Base-by-base conservation (phyloP, 2,113 vertebrate species). In the Turnix velox region DNA sequence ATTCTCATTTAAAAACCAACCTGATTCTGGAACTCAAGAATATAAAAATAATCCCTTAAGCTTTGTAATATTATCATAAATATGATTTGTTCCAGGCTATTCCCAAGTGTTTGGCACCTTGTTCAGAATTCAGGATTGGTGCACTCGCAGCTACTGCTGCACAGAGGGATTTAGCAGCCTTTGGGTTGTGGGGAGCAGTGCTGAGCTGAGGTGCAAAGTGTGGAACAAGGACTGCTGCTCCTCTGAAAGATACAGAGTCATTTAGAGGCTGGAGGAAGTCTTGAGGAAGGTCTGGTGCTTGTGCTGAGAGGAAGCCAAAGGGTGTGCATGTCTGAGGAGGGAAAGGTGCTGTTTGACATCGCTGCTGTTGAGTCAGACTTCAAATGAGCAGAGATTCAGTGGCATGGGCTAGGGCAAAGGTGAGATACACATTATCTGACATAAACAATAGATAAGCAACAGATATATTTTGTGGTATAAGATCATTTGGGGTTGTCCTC, bases 301-400 rank as follows among this genome's bases (percentile, higher is more conserved):
- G 35, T 45, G 49, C 19, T n/a, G 55, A 55, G 57, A 52, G 35
- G 31, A 61, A 61, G 9, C 10, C 22, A 13, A 55, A 61, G 27
- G 27, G 23, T 0, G 0, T 1, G 4, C 1, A 1, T 0, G 14
- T 39, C 18, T 39, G 37, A 31, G 33, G 49, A 79, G 13, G 18
- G 39, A 43, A 24, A 48, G 33, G 1, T 10, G 18, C 48, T 13
- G 25, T 18, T 45, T 35, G 8, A 39, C 2, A 3, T 7, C 33
- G 40, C 59, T 28, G 35, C 14, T 78, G 52, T 71, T 1, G 6
- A 75, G 15, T 18, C 6, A 46, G 49, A 57, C 6, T 15, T 10
- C 3, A 15, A 8, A 33, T 0, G 4, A 58, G n/a, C 0, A 0
- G n/a, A 31, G 43, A 24, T 14, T 27, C 1, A 14, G 14, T 63